Evolutionary conservation across 2,888 invertebrate species (phyloP), one percentile per base, ranked within the genome.

Genomic region (Piscicola geometra): DNA sequence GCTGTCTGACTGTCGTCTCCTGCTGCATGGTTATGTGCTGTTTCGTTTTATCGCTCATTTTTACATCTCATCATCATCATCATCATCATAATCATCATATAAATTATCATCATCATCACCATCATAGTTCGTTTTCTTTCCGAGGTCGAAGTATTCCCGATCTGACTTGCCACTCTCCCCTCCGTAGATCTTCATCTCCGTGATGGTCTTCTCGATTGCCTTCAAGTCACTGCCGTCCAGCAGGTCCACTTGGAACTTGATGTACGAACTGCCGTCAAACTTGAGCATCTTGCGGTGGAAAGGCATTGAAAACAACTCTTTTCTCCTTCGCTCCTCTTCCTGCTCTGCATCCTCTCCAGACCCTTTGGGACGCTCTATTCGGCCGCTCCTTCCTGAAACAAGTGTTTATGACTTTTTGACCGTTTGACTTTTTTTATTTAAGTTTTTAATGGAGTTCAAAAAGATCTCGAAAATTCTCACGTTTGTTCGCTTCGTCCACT

Each of bases 181-280:
- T 3, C 32, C 67, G 33, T 33, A 33, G 2, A 67, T 33, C 33
- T 33, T 33, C 67, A 67, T 32, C 33, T 35, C 35, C 28, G 67
- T 67, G 5, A 67, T 67, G 15, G 35, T 67, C 18, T 15, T 67
- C n/a, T 35, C 64, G 28, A 35, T 64, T 1, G 73, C 41, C 32
- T 35, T 56, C n/a, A 47, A 32, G n/a, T 73, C 64, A 35, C 35
- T 35, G 2, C 18, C 36, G n/a, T 73, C 33, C n/a, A 64, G n/a
- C 9, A 68, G 21, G 12, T 70, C 66, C 66, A 82, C 80, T 78
- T 82, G 78, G 76, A 82, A 83, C 30, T 78, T 78, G 33, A 83
- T 78, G 76, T 80, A 81, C 0, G 80, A 81, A 0, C 77, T 68
- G 18, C 81, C 82, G 75, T 84, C 83, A 33, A 84, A 80, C 50